Evolutionary conservation across 2,888 invertebrate genomes (phyloP).

Genomic region (Xanthia togata): DNA sequence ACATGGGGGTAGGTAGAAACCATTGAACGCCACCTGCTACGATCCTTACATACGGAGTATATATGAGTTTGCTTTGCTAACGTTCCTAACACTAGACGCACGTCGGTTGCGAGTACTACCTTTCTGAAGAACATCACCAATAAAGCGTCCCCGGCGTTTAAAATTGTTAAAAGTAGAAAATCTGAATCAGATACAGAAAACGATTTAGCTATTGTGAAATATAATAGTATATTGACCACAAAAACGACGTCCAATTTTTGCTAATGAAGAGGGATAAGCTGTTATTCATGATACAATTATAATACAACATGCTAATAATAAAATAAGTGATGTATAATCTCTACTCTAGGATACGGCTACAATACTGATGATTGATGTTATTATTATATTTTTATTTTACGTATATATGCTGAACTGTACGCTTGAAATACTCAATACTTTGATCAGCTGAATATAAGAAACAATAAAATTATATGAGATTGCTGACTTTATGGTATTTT

Average conservation of each 20-base stretch:
- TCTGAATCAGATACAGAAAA: not conserved
- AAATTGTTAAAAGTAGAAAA: too few relatives aligned
- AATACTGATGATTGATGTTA: not conserved
- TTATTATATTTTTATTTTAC: too few relatives aligned
- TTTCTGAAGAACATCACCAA: too few relatives aligned
- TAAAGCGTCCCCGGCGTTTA: too few relatives aligned
- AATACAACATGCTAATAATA: not conserved
- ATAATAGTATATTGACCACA: not conserved
- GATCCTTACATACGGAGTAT: too few relatives aligned
- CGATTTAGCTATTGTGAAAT: not conserved
- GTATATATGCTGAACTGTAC: not conserved
- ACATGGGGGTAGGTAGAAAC: too few relatives aligned
- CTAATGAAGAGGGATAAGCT: not conserved
- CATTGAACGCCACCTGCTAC: too few relatives aligned
- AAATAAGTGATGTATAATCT: not conserved
- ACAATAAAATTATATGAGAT: too few relatives aligned
- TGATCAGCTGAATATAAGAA: not conserved
- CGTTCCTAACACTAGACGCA: too few relatives aligned
- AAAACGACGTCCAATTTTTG: not conserved
- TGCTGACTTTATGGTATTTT: too few relatives aligned
- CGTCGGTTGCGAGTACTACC: too few relatives aligned
- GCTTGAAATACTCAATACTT: not conserved
- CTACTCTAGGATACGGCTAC: not conserved
- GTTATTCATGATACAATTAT: not conserved
- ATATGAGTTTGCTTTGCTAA: too few relatives aligned